Evolutionary conservation across 1,140 invertebrate species (phyloP).

Genomic region (Eueides isabella): DNA sequence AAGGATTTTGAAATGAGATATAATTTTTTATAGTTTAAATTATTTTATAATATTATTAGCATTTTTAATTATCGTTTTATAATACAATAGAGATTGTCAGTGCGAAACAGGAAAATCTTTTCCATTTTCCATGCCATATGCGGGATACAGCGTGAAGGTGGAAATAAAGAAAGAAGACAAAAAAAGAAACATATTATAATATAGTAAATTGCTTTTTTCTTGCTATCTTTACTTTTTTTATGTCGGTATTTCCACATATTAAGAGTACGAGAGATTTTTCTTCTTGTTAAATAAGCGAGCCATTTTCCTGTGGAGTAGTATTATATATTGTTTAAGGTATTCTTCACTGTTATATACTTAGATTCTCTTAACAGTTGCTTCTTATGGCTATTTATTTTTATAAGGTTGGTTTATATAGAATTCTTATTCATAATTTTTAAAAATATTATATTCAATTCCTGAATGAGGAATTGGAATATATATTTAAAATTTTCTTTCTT

Average conservation of each 20-base stretch:
- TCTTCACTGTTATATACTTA: slow-evolving; percentile 9
- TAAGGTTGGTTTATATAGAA: neutral
- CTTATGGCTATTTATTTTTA: neutral
- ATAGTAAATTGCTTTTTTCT: too few relatives aligned
- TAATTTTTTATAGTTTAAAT: too few relatives aligned
- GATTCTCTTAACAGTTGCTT: neutral
- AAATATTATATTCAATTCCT: neutral
- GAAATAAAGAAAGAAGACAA: too few relatives aligned
- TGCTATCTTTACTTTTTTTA: neutral
- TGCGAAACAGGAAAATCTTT: too few relatives aligned
- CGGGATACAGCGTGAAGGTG: too few relatives aligned
- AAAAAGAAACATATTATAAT: too few relatives aligned
- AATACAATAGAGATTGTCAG: too few relatives aligned
- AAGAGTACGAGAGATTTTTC: slow-evolving; percentile 3
- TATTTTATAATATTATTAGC: too few relatives aligned
- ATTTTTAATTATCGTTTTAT: too few relatives aligned
- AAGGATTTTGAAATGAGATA: too few relatives aligned
- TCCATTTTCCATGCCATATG: too few relatives aligned
- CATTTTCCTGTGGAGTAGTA: slow-evolving; percentile 10
- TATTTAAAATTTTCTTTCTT: neutral
- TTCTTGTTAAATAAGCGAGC: slow-evolving; percentile 23
- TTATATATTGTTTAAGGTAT: neutral
- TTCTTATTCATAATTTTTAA: neutral
- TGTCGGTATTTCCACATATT: neutral
- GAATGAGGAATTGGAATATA: neutral